phyloP scores from a whole-genome alignment of 2,797 vertebrate genomes.

The Pseudochirops cupreus region DNA sequence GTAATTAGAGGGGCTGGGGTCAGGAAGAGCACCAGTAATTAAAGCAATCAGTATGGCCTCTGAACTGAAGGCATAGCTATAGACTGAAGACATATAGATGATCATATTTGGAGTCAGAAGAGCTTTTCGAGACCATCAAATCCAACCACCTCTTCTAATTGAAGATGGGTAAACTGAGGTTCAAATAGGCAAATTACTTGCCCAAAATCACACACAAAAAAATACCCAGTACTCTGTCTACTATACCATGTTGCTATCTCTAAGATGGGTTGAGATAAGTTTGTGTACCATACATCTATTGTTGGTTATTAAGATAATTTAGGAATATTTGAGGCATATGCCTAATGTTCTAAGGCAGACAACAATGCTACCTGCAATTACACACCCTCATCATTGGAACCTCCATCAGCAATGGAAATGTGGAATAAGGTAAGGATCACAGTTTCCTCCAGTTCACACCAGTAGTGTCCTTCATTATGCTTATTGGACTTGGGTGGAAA shows the following conservation, averaged over 20 bases:
- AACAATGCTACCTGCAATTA: not conserved
- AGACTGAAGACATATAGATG: not conserved
- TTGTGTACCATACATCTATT: not conserved
- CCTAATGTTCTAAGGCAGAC: not conserved
- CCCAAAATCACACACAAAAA: not conserved
- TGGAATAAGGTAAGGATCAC: not conserved
- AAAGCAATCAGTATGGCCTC: not conserved
- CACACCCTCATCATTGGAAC: not conserved
- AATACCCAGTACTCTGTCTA: not conserved
- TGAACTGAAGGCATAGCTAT: not conserved
- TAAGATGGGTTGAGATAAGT: not conserved
- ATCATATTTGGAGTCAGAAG: not conserved
- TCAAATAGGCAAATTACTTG: not conserved
- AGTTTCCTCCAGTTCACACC: not conserved
- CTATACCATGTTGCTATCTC: not conserved
- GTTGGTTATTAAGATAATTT: not conserved
- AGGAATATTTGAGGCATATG: not conserved
- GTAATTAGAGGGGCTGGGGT: not conserved
- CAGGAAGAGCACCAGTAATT: not conserved
- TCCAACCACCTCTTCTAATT: not conserved
- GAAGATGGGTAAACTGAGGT: not conserved
- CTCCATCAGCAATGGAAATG: not conserved
- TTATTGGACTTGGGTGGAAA: slow-evolving; percentile 74
- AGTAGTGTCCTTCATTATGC: slow-evolving; percentile 38
- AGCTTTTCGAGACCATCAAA: not conserved